Conservation (phyloP, 2,888 invertebrate species). For the Dolichopus griseipennis region DNA sequence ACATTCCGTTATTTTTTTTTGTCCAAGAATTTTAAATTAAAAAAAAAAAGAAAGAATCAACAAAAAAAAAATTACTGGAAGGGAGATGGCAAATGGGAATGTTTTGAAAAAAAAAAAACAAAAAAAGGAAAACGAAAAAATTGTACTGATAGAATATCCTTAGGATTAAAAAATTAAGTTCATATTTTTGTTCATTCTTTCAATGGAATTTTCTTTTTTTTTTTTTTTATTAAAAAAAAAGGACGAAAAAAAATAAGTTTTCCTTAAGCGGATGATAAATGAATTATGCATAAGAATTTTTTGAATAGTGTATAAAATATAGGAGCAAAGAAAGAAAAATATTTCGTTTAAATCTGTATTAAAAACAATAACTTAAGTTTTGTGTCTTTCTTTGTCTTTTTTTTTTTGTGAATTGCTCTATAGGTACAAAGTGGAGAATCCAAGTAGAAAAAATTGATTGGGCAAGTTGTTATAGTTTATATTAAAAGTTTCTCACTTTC, state of each 20-base stretch:
- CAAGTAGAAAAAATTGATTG: too few relatives aligned
- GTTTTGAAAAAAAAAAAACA: background rate
- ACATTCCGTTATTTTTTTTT: background rate
- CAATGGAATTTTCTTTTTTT: background rate
- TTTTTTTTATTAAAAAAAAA: background rate
- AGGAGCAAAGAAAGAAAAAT: background rate
- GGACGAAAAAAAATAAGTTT: constrained; percentile 2
- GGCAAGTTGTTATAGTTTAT: too few relatives aligned
- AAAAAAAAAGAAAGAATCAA: background rate
- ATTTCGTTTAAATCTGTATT: background rate
- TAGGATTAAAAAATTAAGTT: constrained; percentile 4
- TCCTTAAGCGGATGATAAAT: constrained; percentile 6
- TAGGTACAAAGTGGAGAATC: too few relatives aligned
- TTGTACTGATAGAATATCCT: background rate
- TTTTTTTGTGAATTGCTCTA: too few relatives aligned
- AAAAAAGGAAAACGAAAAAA: background rate
- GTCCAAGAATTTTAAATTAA: background rate
- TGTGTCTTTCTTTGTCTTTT: too few relatives aligned
- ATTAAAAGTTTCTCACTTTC: too few relatives aligned
- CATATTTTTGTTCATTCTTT: constrained; percentile 3
- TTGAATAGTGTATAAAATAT: background rate
- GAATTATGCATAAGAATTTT: background rate
- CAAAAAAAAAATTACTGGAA: too few relatives aligned
- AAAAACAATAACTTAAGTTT: background rate
- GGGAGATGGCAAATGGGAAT: too few relatives aligned